A percentile compares a stretch with the other conserved stretches of the same genome.
Evolutionary conservation across 2,113 vertebrate species (phyloP).

Genomic region (Tyto alba): DNA sequence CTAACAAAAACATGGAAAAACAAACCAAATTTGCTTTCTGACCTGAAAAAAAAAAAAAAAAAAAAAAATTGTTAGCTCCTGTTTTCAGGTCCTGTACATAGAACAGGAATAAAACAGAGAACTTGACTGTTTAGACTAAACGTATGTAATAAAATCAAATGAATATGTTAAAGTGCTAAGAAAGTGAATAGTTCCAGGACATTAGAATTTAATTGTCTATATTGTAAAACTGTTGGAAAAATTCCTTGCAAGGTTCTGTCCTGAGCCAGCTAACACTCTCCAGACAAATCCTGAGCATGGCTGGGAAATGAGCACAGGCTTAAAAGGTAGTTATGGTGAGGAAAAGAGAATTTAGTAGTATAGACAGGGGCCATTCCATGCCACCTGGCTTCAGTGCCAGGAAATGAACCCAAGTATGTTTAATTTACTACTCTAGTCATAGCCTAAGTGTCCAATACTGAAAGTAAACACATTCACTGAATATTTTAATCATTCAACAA

Average conservation of each 20-base stretch:
- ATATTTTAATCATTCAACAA: not conserved
- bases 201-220: not conserved
- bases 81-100: not conserved
- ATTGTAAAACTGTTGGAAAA: not conserved
- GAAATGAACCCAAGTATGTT: not conserved
- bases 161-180: not conserved
- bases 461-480: not conserved
- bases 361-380: not conserved
- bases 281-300: not conserved
- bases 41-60: accelerated
- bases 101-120: not conserved
- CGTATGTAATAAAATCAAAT: not conserved
- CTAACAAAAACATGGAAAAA: not conserved
- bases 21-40: not conserved
- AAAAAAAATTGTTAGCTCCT: not conserved
- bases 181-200: not conserved
- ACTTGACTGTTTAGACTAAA: not conserved
- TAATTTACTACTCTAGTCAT: not conserved
- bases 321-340: not conserved
- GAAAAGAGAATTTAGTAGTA: not conserved
- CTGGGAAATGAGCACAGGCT: not conserved
- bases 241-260: not conserved
- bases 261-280: not conserved
- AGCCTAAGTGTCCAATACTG: not conserved
- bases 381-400: not conserved